phyloP scores from a whole-genome alignment of 1,140 invertebrate species.

The Drosophila pseudoananassae region DNA sequence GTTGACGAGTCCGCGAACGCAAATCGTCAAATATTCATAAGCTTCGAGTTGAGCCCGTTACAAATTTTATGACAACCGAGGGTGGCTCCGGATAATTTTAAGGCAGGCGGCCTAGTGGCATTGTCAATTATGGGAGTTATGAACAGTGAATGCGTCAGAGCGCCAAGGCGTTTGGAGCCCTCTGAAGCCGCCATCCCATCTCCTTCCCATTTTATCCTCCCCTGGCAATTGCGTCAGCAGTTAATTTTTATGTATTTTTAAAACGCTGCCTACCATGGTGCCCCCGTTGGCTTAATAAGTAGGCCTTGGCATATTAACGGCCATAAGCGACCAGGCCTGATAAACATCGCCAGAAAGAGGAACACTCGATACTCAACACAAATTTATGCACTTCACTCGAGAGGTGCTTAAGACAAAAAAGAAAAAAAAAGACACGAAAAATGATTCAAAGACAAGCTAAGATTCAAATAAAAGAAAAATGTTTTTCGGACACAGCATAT shows the following conservation, averaged over 20 bases:
- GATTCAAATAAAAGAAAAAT: conserved; percentile 19
- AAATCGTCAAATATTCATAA: conserved; percentile 72
- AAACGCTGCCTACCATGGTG: conserved; percentile 40
- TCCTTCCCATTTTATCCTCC: conserved; percentile 4
- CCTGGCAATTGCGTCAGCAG: conserved; percentile 69
- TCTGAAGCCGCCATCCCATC: not conserved
- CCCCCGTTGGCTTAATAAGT: conserved; percentile 58
- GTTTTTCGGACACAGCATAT: not conserved
- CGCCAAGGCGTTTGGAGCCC: conserved; percentile 26
- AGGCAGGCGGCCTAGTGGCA: conserved; percentile 38
- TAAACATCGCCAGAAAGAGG: conserved; percentile 41
- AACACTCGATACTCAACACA: conserved; percentile 34
- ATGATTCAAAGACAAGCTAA: conserved; percentile 1
- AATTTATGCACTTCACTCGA: conserved; percentile 58
- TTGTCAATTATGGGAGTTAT: conserved; percentile 59
- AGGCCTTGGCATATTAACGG: conserved; percentile 61
- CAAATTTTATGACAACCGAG: conserved; percentile 53
- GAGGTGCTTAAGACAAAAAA: conserved; percentile 13
- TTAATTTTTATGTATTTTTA: conserved; percentile 80
- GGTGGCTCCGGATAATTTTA: conserved; percentile 1
- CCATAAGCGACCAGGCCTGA: conserved; percentile 44
- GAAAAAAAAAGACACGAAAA: conserved; percentile 1
- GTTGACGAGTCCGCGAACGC: conserved; percentile 52
- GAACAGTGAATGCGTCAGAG: conserved; percentile 54
- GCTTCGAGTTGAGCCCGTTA: conserved; percentile 37